These are phyloP conservation scores for Scaptomyza cyrtandrae DNA, from an alignment of 2,888 invertebrate species.

Conservation along the genomic window DNA sequence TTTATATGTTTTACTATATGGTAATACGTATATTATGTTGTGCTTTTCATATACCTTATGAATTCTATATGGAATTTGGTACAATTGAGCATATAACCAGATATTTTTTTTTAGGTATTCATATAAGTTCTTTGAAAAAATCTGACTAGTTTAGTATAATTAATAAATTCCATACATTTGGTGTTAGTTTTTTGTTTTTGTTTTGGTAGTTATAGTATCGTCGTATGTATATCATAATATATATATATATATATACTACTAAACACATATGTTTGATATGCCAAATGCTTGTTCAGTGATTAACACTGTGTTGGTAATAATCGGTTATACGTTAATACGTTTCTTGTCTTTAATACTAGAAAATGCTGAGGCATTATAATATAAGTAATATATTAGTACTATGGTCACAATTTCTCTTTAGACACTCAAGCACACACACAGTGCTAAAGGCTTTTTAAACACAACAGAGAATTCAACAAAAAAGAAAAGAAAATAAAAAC, in stretches of 20 bases:
- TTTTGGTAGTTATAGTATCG: not conserved
- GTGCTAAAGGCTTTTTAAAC: not conserved
- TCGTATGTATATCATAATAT: slow-evolving; percentile 1
- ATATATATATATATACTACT: slow-evolving; percentile 11
- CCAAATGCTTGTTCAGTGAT: slow-evolving; percentile 42
- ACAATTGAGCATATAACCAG: slow-evolving; percentile 29
- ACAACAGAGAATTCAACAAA: not conserved
- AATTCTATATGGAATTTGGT: slow-evolving; percentile 25
- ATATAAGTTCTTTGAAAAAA: slow-evolving; percentile 17
- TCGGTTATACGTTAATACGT: not conserved
- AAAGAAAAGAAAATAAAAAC: not conserved
- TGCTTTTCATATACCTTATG: slow-evolving; percentile 1
- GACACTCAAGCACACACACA: not conserved
- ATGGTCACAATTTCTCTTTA: slow-evolving; percentile 8
- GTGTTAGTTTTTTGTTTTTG: slow-evolving; percentile 20
- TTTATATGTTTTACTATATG: not conserved
- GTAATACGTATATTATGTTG: not conserved
- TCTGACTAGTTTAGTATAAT: slow-evolving; percentile 27
- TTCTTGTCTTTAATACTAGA: not conserved
- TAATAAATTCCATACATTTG: slow-evolving; percentile 37
- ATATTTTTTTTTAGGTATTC: not conserved
- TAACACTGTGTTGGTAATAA: slow-evolving; percentile 5
- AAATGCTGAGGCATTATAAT: not conserved
- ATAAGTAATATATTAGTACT: slow-evolving; percentile 10
- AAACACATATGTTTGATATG: slow-evolving; percentile 49